phyloP scores from a whole-genome alignment of 2,113 vertebrate species.

The Callorhinus ursinus region DNA sequence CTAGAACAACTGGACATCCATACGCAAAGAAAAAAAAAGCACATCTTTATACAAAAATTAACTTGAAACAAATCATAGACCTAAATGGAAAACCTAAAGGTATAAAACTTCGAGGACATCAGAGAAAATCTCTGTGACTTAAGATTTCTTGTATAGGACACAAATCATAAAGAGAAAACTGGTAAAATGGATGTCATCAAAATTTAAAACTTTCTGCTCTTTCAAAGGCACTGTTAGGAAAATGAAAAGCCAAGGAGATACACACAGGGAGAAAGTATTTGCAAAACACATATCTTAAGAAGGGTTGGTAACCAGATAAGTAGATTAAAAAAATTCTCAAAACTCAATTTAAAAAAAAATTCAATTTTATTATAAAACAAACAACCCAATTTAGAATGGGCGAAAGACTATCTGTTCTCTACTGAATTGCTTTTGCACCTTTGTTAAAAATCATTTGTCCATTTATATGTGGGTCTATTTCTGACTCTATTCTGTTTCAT shows the following conservation, averaged over 20 bases:
- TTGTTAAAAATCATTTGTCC: constrained; percentile 13
- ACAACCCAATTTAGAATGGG: constrained; percentile 6
- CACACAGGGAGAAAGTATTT: not conserved
- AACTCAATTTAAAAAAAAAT: constrained; percentile 55
- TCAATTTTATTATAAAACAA: constrained; percentile 53
- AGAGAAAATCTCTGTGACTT: not conserved
- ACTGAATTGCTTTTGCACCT: not conserved
- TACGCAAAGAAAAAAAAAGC: not conserved
- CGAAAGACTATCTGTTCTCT: not conserved
- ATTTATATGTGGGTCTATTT: constrained; percentile 21
- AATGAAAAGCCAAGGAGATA: constrained; percentile 5
- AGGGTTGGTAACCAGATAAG: not conserved
- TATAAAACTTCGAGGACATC: not conserved
- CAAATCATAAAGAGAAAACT: not conserved
- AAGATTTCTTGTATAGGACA: not conserved
- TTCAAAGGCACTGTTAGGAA: constrained; percentile 8
- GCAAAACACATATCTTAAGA: not conserved
- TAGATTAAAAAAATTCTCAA: not conserved
- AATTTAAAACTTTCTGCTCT: constrained; percentile 6
- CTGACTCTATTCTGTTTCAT: not conserved
- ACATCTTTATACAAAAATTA: not conserved
- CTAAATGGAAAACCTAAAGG: constrained; percentile 36
- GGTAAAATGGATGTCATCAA: not conserved
- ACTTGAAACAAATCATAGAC: not conserved
- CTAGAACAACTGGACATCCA: not conserved